Percentiles rank a stretch among this genome's conserved stretches.
Conservation (phyloP, 2,888 invertebrate species). For the Actias luna region DNA sequence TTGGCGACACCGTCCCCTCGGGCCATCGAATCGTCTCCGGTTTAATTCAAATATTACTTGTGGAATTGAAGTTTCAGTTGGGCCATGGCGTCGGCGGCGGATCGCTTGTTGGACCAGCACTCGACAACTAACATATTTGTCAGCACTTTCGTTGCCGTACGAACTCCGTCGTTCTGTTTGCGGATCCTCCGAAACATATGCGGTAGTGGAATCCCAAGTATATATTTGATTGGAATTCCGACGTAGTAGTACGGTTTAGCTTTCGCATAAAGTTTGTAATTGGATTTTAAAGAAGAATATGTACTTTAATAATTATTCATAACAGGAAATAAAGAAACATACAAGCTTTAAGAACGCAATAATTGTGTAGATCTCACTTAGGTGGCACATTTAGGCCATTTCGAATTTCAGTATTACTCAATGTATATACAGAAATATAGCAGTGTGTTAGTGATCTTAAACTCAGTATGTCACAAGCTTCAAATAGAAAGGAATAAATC, state of each 20-base stretch:
- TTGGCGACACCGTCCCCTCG: constrained; percentile 59
- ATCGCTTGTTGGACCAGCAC: not conserved
- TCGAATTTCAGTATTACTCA: too few species aligned
- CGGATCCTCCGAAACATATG: not conserved
- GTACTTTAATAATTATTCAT: not conserved
- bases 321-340: too few species aligned
- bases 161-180: not conserved
- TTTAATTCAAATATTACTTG: constrained; percentile 78
- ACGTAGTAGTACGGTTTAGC: not conserved
- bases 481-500: too few species aligned
- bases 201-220: not conserved
- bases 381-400: too few species aligned
- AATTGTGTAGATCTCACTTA: too few species aligned
- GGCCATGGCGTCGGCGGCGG: constrained; percentile 31
- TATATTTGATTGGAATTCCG: not conserved
- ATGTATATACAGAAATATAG: too few species aligned
- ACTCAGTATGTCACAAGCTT: too few species aligned
- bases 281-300: not conserved
- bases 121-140: not conserved
- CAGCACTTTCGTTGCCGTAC: not conserved
- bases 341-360: too few species aligned
- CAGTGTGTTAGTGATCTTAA: too few species aligned
- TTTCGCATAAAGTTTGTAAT: constrained; percentile 25
- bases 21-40: constrained; percentile 61
- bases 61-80: constrained; percentile 63